Conservation (phyloP, 2,797 vertebrate species). For the Oreortyx pictus region DNA sequence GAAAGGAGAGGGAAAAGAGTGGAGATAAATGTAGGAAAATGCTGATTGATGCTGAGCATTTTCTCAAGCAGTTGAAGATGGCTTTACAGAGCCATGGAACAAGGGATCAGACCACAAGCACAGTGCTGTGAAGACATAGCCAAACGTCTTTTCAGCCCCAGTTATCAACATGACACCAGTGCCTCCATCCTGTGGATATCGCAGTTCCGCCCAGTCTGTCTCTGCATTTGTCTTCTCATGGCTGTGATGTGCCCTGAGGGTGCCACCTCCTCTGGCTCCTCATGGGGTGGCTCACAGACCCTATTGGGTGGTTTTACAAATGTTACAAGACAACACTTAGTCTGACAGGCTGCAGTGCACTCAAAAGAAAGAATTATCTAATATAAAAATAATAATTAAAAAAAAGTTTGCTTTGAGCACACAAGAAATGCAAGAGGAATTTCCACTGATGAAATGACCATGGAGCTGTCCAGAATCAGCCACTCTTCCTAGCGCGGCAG, state of each 20-base stretch:
- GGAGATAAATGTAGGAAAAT: not conserved
- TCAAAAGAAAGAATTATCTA: not conserved
- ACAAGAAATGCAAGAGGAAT: not conserved
- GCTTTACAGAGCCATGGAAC: not conserved
- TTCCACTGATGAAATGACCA: not conserved
- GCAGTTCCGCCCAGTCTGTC: not conserved
- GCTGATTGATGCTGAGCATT: not conserved
- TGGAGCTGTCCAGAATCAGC: not conserved
- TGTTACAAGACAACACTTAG: not conserved
- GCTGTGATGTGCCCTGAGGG: fast-evolving
- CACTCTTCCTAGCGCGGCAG: not conserved
- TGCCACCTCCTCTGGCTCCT: not conserved
- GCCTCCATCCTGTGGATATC: not conserved
- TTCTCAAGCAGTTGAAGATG: not conserved
- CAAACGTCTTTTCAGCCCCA: not conserved
- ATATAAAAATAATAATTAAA: not conserved
- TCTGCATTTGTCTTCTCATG: not conserved
- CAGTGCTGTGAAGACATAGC: not conserved
- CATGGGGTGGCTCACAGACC: fast-evolving
- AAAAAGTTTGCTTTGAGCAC: not conserved
- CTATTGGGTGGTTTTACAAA: not conserved
- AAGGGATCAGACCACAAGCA: not conserved
- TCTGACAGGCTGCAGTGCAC: not conserved
- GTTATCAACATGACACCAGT: not conserved
- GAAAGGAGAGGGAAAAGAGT: not conserved